Evolutionary conservation across 2,888 invertebrate species (phyloP).

Genomic region (Coecobrya sp.): DNA sequence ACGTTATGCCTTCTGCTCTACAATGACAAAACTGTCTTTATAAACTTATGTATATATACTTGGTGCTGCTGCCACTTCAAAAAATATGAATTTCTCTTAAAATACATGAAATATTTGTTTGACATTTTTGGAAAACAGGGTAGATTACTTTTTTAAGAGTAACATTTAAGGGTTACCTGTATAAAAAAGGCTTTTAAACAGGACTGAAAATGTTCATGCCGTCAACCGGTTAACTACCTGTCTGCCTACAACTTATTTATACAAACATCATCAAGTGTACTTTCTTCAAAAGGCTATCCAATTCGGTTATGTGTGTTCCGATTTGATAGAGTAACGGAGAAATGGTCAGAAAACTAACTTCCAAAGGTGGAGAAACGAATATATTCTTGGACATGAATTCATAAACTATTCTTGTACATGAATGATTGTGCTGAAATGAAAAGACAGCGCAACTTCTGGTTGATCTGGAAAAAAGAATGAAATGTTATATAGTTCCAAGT

Average conservation of each 20-base stretch:
- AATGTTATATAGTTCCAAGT: too few species aligned
- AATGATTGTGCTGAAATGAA: too few species aligned
- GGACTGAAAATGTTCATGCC: neutral
- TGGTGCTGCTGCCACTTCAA: neutral
- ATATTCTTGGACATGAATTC: too few species aligned
- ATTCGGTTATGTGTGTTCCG: neutral
- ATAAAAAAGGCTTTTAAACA: neutral
- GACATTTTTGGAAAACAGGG: conserved; percentile 58
- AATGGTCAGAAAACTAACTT: neutral
- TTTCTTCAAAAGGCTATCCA: conserved; percentile 27
- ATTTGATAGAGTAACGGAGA: neutral
- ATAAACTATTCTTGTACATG: too few species aligned
- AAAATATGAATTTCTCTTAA: conserved; percentile 59
- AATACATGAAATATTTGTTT: conserved; percentile 65
- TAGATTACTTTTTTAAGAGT: neutral
- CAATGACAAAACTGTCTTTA: neutral
- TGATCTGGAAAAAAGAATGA: too few species aligned
- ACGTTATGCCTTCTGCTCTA: conserved; percentile 32
- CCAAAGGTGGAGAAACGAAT: neutral
- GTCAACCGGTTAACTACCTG: neutral
- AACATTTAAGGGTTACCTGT: neutral
- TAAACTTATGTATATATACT: neutral
- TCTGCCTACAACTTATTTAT: neutral
- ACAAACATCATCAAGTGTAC: neutral
- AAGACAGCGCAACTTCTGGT: too few species aligned